phyloP scores from a whole-genome alignment of 2,113 vertebrate genomes.

The Anoplopoma fimbria region DNA sequence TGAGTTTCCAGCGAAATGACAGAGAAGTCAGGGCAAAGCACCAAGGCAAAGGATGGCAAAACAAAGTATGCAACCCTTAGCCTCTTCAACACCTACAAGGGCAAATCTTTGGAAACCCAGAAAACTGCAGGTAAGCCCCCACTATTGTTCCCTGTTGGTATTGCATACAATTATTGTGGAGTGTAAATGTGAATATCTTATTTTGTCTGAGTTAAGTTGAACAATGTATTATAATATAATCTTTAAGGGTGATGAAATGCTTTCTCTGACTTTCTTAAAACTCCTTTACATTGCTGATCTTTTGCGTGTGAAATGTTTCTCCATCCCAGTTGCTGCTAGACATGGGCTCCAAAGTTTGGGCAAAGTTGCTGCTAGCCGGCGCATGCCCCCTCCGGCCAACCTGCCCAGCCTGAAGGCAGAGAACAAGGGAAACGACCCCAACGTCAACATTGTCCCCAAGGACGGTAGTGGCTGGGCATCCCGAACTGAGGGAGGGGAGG shows the following conservation, averaged over 20 bases:
- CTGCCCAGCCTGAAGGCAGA: conserved; percentile 98
- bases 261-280: neutral
- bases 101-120: conserved; percentile 98
- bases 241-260: neutral
- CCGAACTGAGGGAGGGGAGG: conserved; percentile 91
- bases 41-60: conserved; percentile 99
- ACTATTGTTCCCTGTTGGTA: neutral
- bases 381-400: conserved; percentile 98
- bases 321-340: conserved; percentile 90
- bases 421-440: conserved; percentile 99
- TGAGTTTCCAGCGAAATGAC: conserved; percentile 99
- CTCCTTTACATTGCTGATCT: no score
- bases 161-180: neutral
- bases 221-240: no score
- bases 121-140: conserved; percentile 95
- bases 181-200: neutral
- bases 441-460: conserved; percentile 98
- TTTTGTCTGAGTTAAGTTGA: neutral
- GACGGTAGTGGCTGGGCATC: conserved; percentile 99
- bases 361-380: conserved; percentile 96
- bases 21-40: conserved; percentile 99
- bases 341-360: conserved; percentile 99
- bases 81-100: conserved; percentile 99
- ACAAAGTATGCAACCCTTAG: conserved; percentile 99
- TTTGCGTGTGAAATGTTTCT: neutral